Evolutionary conservation across 2,113 vertebrate genomes (phyloP).

Genomic region (Ictalurus punctatus): DNA sequence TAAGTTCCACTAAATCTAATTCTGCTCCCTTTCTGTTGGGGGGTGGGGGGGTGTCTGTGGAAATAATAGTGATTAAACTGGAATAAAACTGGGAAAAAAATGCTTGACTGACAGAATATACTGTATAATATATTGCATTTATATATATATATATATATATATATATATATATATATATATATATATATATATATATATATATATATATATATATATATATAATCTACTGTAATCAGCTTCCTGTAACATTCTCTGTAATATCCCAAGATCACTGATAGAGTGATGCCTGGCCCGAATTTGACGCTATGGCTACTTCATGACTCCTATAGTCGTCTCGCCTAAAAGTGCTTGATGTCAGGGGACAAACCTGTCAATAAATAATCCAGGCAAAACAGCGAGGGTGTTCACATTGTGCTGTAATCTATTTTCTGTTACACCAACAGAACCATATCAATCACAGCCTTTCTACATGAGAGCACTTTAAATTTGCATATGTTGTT

Average conservation of each 20-base stretch:
- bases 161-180: neutral
- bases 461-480: slow-evolving; percentile 27
- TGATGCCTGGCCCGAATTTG: neutral
- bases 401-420: neutral
- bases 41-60: neutral
- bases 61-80: neutral
- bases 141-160: neutral
- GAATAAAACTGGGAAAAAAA: neutral
- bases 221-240: neutral
- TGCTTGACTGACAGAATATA: neutral
- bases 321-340: neutral
- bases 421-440: neutral
- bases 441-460: neutral
- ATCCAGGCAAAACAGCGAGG: neutral
- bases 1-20: neutral
- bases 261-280: neutral
- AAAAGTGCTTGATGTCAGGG: neutral
- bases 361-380: slow-evolving; percentile 5
- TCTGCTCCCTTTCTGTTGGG: neutral
- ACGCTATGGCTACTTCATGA: neutral
- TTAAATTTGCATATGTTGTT: slow-evolving; percentile 24
- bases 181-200: neutral
- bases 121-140: neutral
- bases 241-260: neutral
- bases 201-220: neutral